Base-by-base conservation (phyloP, 1,140 invertebrate genomes). In the Tribolium castaneum region DNA sequence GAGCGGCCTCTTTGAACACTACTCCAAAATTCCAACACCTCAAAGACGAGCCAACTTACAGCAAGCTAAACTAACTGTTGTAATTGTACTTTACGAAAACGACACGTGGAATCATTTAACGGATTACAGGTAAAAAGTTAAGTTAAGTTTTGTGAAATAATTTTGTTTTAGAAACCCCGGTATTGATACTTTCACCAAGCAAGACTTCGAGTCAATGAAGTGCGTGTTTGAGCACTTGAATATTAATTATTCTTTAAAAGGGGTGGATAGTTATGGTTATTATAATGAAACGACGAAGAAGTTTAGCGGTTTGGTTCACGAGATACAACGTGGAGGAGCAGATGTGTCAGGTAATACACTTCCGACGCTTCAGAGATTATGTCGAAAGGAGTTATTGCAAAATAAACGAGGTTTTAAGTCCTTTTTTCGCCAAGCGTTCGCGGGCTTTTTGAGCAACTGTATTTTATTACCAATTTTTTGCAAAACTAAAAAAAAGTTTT, bases 211-310 rank as follows among this genome's bases (percentile, higher is more conserved):
- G 16, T 52, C 19, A 6, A 52, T 52, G 50, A 7, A 13, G 14
- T 22, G 34, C 13, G 45, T 81, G 10, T 9, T 80, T 7, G 75
- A 80, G 74, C 76, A 72, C 45, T 2, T 82, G 6, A 80, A 82
- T 66, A 73, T 77, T 13, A 77, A 79, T 56, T 77, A 75, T 13
- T 13, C 78, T 13, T 50, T 82, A 1, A 59, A 10, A 10, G 50
- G 77, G 7, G 77, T 79, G 22, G 45, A 75, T 35, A 49, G 35
- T 39, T 79, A 81, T 45, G 81, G 81, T 39, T 79, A 82, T 74
- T 70, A 74, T 35, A 78, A 80, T 39, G 51, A 75, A 75, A 62
- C 66, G 9, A 79, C 62, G 30, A 78, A 76, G 19, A 52, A 78
- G 30, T 62, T 78, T 16, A 49, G 77, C 52, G 81, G 80, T 35